Evolutionary conservation across 2,888 invertebrate genomes (phyloP).

Genomic region (Orchesellides sinensis): DNA sequence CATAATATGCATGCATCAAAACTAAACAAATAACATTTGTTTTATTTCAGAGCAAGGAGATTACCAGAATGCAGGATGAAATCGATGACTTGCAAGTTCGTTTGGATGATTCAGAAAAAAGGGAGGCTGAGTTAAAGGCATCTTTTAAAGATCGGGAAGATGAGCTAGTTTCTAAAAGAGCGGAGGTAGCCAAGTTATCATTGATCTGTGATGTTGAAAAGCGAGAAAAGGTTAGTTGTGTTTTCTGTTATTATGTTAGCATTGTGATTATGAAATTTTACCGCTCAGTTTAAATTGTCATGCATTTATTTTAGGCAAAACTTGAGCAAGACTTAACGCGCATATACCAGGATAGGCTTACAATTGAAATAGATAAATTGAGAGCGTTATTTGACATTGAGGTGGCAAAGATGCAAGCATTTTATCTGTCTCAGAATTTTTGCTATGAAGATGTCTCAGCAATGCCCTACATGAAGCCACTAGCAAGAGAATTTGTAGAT

Average conservation of each 20-base stretch:
- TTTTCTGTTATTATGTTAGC: not conserved
- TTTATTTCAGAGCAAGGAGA: slow-evolving; percentile 25
- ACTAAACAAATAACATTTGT: too few relatives aligned
- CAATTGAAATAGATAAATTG: slow-evolving; percentile 48
- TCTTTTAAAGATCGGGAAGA: slow-evolving; percentile 19
- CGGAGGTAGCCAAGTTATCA: slow-evolving; percentile 20
- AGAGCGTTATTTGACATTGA: slow-evolving; percentile 47
- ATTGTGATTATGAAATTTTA: not conserved
- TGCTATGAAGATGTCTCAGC: slow-evolving; percentile 10
- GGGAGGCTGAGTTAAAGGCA: slow-evolving; percentile 25
- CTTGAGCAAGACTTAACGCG: slow-evolving; percentile 14
- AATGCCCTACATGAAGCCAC: not conserved
- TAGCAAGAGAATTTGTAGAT: not conserved
- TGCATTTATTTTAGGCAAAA: slow-evolving; percentile 12
- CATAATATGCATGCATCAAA: too few relatives aligned
- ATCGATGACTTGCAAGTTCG: slow-evolving; percentile 17
- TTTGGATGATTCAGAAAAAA: slow-evolving; percentile 6
- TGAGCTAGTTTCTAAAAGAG: slow-evolving; percentile 17
- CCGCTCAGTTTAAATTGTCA: not conserved
- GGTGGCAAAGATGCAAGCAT: slow-evolving; percentile 50
- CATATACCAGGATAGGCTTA: slow-evolving; percentile 35
- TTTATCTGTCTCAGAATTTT: slow-evolving; percentile 30
- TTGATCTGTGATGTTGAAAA: slow-evolving; percentile 19
- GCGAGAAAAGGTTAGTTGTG: slow-evolving; percentile 34
- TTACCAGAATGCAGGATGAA: slow-evolving; percentile 29